Conservation (phyloP, 2,113 vertebrate genomes). For the Pangasianodon gigas region DNA sequence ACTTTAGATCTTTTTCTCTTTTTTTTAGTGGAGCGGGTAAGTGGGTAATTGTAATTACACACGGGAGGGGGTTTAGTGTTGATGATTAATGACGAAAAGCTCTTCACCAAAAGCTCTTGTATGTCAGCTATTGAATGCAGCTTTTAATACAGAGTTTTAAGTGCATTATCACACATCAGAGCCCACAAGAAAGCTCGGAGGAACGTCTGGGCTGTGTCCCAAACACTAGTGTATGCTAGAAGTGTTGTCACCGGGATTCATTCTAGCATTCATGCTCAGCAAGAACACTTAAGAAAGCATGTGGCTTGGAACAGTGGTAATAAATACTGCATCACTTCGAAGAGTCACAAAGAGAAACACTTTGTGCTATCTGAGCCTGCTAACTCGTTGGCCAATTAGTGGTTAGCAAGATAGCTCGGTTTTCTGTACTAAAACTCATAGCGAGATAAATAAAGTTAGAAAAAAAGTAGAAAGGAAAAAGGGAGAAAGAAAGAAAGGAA, state of each 20-base stretch:
- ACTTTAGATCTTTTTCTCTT: background rate
- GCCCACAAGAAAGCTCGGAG: background rate
- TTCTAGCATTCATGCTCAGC: background rate
- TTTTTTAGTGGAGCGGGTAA: background rate
- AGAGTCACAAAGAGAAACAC: background rate
- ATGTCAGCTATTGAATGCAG: background rate
- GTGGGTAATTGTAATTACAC: background rate
- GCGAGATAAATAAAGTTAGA: background rate
- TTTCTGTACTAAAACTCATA: background rate
- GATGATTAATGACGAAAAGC: constrained; percentile 22
- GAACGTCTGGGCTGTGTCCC: background rate
- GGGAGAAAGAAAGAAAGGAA: background rate
- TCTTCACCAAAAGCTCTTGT: background rate
- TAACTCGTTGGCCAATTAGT: background rate
- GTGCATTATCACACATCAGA: background rate
- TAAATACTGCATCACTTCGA: background rate
- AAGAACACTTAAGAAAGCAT: background rate
- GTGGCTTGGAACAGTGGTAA: background rate
- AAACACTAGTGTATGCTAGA: background rate
- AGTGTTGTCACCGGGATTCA: background rate
- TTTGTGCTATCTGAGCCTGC: background rate
- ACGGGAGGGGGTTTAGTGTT: background rate
- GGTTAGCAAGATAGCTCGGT: background rate
- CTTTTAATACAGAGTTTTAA: background rate
- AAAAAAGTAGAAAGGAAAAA: background rate